phyloP scores from a whole-genome alignment of 2,113 vertebrate species.

The Hippocampus zosterae region DNA sequence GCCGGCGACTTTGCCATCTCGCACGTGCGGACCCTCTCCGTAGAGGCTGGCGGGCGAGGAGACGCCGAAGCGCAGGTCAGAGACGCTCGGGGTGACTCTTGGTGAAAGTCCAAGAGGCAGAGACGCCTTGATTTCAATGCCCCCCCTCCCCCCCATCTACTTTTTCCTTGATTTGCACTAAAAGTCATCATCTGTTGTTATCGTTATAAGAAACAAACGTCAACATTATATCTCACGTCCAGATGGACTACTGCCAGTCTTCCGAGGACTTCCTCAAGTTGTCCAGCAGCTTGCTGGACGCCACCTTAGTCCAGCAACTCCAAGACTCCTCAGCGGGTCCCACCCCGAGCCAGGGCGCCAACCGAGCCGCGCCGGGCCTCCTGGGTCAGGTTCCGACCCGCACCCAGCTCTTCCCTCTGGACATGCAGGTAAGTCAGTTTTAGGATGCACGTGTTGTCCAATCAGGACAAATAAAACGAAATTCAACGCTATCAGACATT shows the following conservation, averaged over 20 bases:
- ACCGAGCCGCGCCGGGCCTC: constrained; percentile 53
- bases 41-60: constrained; percentile 58
- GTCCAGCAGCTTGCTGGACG: constrained; percentile 72
- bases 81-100: not conserved
- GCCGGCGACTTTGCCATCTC: constrained; percentile 24
- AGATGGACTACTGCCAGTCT: constrained; percentile 80
- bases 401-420: constrained; percentile 80
- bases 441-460: no score
- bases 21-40: constrained; percentile 80
- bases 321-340: constrained; percentile 49
- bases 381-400: constrained; percentile 68
- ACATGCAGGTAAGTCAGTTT: constrained; percentile 64
- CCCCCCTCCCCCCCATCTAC: no score
- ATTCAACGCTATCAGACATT: no score
- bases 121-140: no score
- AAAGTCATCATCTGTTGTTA: no score
- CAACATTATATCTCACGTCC: not conserved
- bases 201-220: no score
- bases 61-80: constrained; percentile 70
- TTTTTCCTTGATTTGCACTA: no score
- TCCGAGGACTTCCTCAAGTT: constrained; percentile 80
- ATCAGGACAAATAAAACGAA: no score
- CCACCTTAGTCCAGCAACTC: constrained; percentile 64
- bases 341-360: constrained; percentile 39
- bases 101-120: no score